Conservation (phyloP, 2,113 vertebrate species). For the Rhipidura dahli region DNA sequence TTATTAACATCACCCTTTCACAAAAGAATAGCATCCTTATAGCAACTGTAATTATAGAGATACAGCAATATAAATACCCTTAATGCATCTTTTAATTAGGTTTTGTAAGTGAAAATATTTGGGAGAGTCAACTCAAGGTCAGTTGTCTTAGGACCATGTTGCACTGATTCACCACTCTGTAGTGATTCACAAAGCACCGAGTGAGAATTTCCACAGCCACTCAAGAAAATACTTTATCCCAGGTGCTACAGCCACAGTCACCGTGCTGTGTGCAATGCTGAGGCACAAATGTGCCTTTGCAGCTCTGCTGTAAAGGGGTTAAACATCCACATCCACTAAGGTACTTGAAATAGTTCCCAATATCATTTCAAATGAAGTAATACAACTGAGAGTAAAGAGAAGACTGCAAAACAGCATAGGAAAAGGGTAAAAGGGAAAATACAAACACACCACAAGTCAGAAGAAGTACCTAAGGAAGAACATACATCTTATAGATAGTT, state of each 20-base stretch:
- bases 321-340: neutral
- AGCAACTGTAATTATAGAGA: neutral
- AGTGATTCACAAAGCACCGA: neutral
- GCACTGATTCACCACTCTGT: neutral
- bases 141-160: neutral
- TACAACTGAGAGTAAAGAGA: neutral
- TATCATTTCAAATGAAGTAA: neutral
- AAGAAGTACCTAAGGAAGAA: neutral
- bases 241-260: neutral
- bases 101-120: neutral
- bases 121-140: neutral
- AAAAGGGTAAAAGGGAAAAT: neutral
- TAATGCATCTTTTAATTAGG: neutral
- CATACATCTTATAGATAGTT: neutral
- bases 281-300: neutral
- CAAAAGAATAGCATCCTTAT: neutral
- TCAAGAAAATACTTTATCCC: neutral
- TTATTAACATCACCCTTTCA: neutral
- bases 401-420: neutral
- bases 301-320: neutral
- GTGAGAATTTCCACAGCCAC: neutral
- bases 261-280: neutral
- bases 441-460: neutral
- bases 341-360: neutral
- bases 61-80: neutral